A percentile compares a stretch with the other conserved stretches of the same genome.
Conservation (phyloP, 2,888 invertebrate genomes). For the Acronicta psi region DNA sequence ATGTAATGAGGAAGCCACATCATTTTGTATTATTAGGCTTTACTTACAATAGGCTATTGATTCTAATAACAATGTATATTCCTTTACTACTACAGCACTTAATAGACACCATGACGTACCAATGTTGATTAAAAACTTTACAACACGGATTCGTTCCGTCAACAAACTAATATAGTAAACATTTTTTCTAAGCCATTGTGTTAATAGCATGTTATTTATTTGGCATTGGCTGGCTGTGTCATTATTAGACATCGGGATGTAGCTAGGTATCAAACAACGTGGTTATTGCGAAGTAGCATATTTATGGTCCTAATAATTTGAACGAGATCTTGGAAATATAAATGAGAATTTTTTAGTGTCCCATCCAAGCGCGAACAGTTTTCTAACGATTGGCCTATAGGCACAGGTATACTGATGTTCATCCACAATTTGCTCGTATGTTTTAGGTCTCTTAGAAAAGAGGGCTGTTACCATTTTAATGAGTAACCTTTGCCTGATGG, state of each 20-base stretch:
- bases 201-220: slow-evolving; percentile 15
- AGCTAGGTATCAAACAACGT: slow-evolving; percentile 2
- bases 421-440: too few relatives aligned
- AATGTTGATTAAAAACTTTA: slow-evolving; percentile 1
- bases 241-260: slow-evolving; percentile 19
- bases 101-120: neutral
- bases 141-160: neutral
- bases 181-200: neutral
- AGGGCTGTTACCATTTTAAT: too few relatives aligned
- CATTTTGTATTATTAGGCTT: too few relatives aligned
- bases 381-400: too few relatives aligned
- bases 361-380: too few relatives aligned
- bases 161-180: neutral
- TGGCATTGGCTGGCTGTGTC: slow-evolving; percentile 13
- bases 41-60: too few relatives aligned
- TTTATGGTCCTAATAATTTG: neutral
- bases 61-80: neutral
- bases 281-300: neutral
- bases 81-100: neutral
- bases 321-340: too few relatives aligned
- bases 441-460: too few relatives aligned
- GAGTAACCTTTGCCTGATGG: too few relatives aligned
- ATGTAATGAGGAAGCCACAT: too few relatives aligned
- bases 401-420: too few relatives aligned
- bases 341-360: too few relatives aligned